A percentile compares a stretch with the other conserved stretches of the same genome.
These are phyloP conservation scores for Cathartes aura DNA, from an alignment of 2,113 vertebrate genomes.

Conservation along the genomic window DNA sequence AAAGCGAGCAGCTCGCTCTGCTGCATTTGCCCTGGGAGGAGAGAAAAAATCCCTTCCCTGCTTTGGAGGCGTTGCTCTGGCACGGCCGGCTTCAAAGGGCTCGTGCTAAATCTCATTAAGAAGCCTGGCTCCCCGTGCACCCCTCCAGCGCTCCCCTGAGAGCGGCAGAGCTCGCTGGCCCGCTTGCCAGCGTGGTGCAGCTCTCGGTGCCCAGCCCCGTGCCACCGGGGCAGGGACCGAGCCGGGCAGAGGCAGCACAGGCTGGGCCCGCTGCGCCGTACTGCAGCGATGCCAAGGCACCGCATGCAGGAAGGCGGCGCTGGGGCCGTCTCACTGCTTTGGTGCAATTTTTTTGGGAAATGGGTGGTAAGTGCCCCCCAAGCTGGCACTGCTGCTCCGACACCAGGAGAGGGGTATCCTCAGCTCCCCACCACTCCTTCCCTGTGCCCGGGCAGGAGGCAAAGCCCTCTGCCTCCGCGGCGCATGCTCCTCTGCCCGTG, in stretches of 20 bases:
- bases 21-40: neutral
- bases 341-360: neutral
- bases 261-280: neutral
- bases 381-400: neutral
- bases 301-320: accelerated
- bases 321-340: neutral
- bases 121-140: neutral
- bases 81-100: neutral
- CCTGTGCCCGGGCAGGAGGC: neutral
- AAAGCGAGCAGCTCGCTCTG: neutral
- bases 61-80: neutral
- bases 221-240: accelerated
- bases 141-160: neutral
- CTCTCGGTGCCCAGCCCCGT: neutral
- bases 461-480: accelerated
- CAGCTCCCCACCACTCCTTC: neutral
- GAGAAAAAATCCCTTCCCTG: neutral
- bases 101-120: neutral
- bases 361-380: neutral
- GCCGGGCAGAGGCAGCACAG: neutral
- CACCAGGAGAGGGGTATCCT: neutral
- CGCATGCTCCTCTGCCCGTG: accelerated
- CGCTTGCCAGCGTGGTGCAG: accelerated
- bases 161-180: neutral
- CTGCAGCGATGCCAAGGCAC: neutral